Conservation (phyloP, 2,888 invertebrate genomes). For the Monochamus alternatus region DNA sequence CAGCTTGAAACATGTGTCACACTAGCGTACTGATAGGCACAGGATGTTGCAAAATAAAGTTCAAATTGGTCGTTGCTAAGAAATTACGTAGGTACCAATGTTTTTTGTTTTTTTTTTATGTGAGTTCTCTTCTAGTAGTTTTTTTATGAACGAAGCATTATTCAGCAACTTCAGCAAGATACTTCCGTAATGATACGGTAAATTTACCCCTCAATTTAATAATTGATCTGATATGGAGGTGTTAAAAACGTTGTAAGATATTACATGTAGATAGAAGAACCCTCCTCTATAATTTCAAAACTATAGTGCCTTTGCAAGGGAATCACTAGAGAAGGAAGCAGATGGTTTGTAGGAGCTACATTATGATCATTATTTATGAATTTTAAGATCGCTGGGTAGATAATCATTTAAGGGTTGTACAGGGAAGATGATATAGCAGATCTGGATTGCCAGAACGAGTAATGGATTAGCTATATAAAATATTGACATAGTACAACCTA, state of each 20-base stretch:
- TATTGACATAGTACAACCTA: no score
- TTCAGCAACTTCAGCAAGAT: background rate
- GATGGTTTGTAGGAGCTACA: conserved; percentile 14
- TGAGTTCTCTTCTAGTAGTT: no score
- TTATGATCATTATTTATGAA: no score
- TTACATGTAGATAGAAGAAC: conserved; percentile 28
- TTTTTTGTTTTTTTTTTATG: no score
- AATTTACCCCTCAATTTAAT: conserved; percentile 28
- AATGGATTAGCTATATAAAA: no score
- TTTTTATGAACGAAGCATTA: background rate
- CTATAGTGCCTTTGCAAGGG: background rate
- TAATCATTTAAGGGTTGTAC: background rate
- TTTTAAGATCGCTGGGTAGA: conserved; percentile 5
- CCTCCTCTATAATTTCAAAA: conserved; percentile 3
- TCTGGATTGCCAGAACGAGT: background rate
- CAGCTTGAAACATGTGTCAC: background rate
- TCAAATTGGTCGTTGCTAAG: no score
- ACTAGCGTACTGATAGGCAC: background rate
- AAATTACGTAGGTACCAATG: no score
- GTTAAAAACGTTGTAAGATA: conserved; percentile 34
- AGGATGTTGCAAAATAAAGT: no score
- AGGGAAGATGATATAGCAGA: conserved; percentile 6
- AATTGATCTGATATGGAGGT: conserved; percentile 41
- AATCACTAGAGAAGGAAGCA: conserved; percentile 15
- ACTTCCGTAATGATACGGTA: conserved; percentile 22